phyloP scores from a whole-genome alignment of 2,888 invertebrate genomes.

The Helicoverpa assulta region DNA sequence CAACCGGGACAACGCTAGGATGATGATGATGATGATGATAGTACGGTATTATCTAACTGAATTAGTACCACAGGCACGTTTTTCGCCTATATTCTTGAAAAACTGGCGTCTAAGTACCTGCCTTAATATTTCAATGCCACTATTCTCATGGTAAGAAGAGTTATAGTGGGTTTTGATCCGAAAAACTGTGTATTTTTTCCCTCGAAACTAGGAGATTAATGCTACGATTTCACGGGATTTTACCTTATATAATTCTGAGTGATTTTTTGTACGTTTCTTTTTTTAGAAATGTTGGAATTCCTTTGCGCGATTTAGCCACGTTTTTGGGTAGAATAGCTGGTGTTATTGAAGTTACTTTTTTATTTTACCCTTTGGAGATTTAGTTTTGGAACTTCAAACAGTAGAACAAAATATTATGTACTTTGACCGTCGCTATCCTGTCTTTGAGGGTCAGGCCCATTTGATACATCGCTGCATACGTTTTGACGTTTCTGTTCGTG shows the following conservation, averaged over 20 bases:
- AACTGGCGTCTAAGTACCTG: background rate
- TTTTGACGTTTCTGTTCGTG: no score
- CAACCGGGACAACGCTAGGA: no score
- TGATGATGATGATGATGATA: no score
- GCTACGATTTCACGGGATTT: slow-evolving; percentile 79
- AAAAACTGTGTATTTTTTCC: slow-evolving; percentile 42
- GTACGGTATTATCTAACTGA: background rate
- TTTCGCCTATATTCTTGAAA: slow-evolving; percentile 5
- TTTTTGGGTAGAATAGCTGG: slow-evolving; percentile 6
- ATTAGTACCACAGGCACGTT: background rate
- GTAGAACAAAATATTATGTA: no score
- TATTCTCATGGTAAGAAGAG: slow-evolving; percentile 1
- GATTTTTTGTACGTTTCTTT: slow-evolving; percentile 69
- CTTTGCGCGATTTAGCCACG: slow-evolving; percentile 39
- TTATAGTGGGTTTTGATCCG: slow-evolving; percentile 34
- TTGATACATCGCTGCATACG: no score
- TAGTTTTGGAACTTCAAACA: background rate
- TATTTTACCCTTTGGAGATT: background rate
- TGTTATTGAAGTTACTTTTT: slow-evolving; percentile 25
- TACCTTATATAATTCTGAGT: slow-evolving; percentile 79
- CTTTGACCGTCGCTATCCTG: no score
- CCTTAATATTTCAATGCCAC: background rate
- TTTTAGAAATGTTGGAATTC: slow-evolving; percentile 54
- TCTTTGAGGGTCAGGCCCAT: no score
- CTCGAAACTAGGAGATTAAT: slow-evolving; percentile 75